These are phyloP conservation scores for Pyrrhia umbra DNA, from an alignment of 2,888 invertebrate genomes.

Conservation along the genomic window DNA sequence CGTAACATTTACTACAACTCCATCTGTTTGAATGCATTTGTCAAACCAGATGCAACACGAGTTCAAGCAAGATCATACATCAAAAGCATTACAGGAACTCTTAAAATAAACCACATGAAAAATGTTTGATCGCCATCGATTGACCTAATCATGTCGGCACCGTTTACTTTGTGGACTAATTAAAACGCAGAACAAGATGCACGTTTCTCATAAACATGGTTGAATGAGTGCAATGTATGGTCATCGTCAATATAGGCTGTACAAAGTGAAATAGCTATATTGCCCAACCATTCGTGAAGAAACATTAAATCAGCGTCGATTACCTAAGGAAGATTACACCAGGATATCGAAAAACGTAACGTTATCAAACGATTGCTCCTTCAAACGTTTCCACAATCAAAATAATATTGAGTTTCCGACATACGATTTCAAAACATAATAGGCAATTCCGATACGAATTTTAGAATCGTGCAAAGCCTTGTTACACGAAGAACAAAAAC, in stretches of 20 bases:
- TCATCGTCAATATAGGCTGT: constrained; percentile 52
- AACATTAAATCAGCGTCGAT: constrained; percentile 44
- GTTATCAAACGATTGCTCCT: constrained; percentile 38
- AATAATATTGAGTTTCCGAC: constrained; percentile 46
- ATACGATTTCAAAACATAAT: constrained; percentile 39
- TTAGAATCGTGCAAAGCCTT: constrained; percentile 14
- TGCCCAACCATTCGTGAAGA: constrained; percentile 44
- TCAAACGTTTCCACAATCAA: constrained; percentile 48
- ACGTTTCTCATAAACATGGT: constrained; percentile 60
- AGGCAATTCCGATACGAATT: constrained; percentile 35
- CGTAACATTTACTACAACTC: constrained; percentile 48
- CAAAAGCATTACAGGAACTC: constrained; percentile 70
- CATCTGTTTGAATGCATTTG: constrained; percentile 48
- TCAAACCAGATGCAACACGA: constrained; percentile 55
- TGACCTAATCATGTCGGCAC: constrained; percentile 80
- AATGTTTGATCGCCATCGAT: constrained; percentile 79
- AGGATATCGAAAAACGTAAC: constrained; percentile 50
- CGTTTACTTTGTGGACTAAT: constrained; percentile 79
- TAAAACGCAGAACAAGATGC: constrained; percentile 66
- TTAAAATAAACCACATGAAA: constrained; percentile 75
- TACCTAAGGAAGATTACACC: constrained; percentile 30
- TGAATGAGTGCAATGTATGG: constrained; percentile 54
- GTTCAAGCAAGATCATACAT: constrained; percentile 45
- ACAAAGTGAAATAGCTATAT: constrained; percentile 50
- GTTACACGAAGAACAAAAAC: constrained; percentile 27